A percentile compares a stretch with the other conserved stretches of the same genome.
phyloP scores from a whole-genome alignment of 2,113 vertebrate species.

The Acrocephalus kingi region DNA sequence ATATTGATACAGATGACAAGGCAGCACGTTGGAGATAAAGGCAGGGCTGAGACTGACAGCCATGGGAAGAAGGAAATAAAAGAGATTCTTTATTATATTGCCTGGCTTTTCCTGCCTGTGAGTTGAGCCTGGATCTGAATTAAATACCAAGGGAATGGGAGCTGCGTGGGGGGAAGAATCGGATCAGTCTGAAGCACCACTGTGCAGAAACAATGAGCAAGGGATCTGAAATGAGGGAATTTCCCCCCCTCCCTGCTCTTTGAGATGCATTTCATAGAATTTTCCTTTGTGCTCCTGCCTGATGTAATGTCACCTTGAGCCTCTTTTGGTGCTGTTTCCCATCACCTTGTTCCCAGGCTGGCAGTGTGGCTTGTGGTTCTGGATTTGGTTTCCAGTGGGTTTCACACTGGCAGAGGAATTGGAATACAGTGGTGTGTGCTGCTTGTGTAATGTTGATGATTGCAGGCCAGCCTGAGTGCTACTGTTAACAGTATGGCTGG shows the following conservation, averaged over 20 bases:
- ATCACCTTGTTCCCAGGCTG: not conserved
- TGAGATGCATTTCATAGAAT: not conserved
- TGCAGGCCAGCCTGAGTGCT: not conserved
- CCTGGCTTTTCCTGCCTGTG: not conserved
- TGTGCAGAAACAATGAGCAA: not conserved
- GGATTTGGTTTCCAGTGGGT: not conserved
- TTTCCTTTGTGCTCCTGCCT: not conserved
- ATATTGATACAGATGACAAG: conserved; percentile 18
- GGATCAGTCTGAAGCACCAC: not conserved
- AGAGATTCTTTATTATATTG: not conserved
- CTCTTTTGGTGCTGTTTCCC: not conserved
- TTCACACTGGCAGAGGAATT: not conserved
- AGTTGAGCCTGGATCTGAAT: conserved; percentile 10
- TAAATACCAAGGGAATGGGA: not conserved
- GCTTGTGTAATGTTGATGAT: not conserved
- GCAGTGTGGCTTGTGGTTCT: not conserved
- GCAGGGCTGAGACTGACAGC: conserved; percentile 13
- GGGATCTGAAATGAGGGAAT: not conserved
- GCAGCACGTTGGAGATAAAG: not conserved
- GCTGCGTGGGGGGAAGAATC: not conserved
- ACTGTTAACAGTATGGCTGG: conserved; percentile 28
- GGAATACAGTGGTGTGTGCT: not conserved
- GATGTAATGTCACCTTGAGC: not conserved
- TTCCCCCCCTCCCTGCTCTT: not conserved
- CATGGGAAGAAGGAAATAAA: conserved; percentile 33